phyloP scores from a whole-genome alignment of 1,140 invertebrate species.

The Bilobella aurantiaca region DNA sequence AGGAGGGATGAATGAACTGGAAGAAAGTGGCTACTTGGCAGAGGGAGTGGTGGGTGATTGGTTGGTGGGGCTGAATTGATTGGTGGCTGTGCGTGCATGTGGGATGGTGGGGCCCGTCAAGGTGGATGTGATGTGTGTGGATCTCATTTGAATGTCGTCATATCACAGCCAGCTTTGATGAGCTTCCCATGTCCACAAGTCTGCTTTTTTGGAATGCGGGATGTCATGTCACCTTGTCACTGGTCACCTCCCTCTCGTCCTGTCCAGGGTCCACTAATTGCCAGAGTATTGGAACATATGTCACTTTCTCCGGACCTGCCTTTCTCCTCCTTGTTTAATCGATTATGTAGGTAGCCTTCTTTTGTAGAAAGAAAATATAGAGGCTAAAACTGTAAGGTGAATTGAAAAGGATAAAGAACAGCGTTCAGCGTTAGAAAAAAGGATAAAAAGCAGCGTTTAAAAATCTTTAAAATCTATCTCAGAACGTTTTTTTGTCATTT shows the following conservation, averaged over 20 bases:
- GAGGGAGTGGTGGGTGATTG: not conserved
- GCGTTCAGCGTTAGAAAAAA: no score
- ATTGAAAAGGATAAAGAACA: no score
- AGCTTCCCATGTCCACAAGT: conserved; percentile 30
- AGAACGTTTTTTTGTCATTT: no score
- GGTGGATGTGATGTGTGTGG: conserved; percentile 54
- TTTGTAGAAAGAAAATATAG: not conserved
- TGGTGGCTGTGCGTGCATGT: not conserved
- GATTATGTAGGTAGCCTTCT: not conserved
- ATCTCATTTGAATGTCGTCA: conserved; percentile 40
- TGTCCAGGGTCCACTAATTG: not conserved
- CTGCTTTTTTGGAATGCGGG: no score
- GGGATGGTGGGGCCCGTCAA: conserved; percentile 40
- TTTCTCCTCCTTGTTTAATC: not conserved
- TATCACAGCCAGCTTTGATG: conserved; percentile 38
- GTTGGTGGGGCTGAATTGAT: not conserved
- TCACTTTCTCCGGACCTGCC: not conserved
- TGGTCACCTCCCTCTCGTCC: not conserved
- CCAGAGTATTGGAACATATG: not conserved
- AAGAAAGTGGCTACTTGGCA: no score
- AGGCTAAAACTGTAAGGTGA: no score
- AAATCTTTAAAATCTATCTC: no score
- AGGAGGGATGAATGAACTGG: no score
- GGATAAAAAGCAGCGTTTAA: no score
- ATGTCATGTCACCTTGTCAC: not conserved